Conservation (phyloP, 2,888 invertebrate species). For the Sclerodermus sp. region DNA sequence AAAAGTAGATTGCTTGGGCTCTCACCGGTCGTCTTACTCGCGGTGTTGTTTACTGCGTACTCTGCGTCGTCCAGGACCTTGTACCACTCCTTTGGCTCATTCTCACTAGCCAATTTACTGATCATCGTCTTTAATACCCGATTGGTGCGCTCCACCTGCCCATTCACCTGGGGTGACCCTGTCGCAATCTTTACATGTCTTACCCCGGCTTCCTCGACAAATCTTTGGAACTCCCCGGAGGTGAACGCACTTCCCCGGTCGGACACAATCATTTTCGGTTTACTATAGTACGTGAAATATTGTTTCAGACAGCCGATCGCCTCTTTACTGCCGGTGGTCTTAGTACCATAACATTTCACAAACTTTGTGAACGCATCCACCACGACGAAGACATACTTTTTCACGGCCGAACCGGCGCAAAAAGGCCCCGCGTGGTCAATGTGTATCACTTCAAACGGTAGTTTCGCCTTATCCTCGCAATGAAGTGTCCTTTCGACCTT, state of each 20-base stretch:
- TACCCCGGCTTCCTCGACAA: conserved; percentile 10
- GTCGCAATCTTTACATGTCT: conserved; percentile 16
- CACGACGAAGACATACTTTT: conserved; percentile 19
- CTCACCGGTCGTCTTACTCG: conserved; percentile 32
- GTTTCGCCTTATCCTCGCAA: conserved; percentile 17
- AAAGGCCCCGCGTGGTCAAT: conserved; percentile 21
- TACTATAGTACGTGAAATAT: conserved; percentile 13
- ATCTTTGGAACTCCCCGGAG: conserved; percentile 15
- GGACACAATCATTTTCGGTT: conserved; percentile 13
- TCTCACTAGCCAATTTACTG: conserved; percentile 12
- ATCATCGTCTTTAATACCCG: no score
- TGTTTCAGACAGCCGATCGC: conserved; percentile 8
- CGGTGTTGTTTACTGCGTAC: conserved; percentile 22
- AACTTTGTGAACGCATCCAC: conserved; percentile 19
- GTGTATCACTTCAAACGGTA: conserved; percentile 22
- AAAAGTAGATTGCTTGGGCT: conserved; percentile 37
- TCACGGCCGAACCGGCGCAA: not conserved
- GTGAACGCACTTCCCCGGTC: conserved; percentile 22
- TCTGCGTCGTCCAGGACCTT: conserved; percentile 18
- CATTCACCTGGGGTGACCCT: conserved; percentile 25
- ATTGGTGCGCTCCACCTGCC: conserved; percentile 25
- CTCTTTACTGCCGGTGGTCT: conserved; percentile 13
- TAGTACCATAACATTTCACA: conserved; percentile 11
- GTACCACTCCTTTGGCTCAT: conserved; percentile 18
- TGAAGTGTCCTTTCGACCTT: not conserved